Evolutionary conservation across 1,140 invertebrate species (phyloP).

Genomic region (Drosophila pectinifera): DNA sequence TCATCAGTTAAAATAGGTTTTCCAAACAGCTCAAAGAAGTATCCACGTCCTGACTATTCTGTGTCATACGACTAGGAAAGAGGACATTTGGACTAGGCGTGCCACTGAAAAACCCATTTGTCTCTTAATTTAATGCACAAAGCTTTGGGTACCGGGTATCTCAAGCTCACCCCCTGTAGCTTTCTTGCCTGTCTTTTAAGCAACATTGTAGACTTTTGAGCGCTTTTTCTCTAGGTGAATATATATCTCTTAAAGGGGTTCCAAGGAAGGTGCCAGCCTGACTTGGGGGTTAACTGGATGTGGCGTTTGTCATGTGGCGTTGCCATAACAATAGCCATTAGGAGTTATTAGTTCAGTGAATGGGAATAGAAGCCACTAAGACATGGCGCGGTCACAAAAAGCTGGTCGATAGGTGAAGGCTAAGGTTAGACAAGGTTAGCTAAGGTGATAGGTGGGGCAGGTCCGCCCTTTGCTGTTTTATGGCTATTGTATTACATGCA

Average conservation of each 20-base stretch:
- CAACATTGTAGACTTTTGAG: neutral
- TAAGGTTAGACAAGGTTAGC: conserved; percentile 56
- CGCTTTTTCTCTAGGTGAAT: neutral
- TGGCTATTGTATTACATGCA: conserved; percentile 28
- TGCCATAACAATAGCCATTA: conserved; percentile 59
- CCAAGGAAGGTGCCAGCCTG: conserved; percentile 3
- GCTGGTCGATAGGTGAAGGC: conserved; percentile 45
- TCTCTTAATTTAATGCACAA: no score
- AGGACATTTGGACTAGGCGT: no score
- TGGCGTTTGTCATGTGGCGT: conserved; percentile 35
- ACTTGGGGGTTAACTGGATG: conserved; percentile 4
- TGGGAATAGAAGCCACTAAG: conserved; percentile 7
- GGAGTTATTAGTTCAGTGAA: conserved; percentile 61
- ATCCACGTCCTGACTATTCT: neutral
- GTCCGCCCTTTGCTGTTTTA: neutral
- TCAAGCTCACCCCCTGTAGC: no score
- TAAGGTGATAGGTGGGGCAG: conserved; percentile 18
- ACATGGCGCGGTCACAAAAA: conserved; percentile 31
- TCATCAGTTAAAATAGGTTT: neutral
- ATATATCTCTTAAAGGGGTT: conserved; percentile 5
- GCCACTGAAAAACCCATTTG: no score
- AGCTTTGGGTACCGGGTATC: no score
- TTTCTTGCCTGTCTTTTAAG: neutral
- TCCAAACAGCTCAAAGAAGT: neutral
- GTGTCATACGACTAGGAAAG: no score